A percentile compares a stretch with the other conserved stretches of the same genome.
Evolutionary conservation across 1,140 invertebrate species (phyloP).

Genomic region (Leptinotarsa undecemlineata): DNA sequence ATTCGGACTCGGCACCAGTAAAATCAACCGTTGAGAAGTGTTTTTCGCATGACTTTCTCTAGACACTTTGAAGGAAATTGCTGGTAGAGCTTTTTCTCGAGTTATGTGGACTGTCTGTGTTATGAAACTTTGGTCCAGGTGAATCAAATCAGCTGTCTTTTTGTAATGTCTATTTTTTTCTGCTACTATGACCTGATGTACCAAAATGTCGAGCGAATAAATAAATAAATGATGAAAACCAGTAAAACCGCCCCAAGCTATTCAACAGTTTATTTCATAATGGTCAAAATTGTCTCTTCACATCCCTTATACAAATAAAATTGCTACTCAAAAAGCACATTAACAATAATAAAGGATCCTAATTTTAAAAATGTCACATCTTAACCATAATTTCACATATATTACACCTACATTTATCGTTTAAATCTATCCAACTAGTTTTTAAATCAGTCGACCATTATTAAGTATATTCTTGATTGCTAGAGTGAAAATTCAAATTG

Average conservation of each 20-base stretch:
- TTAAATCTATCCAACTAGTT: constrained; percentile 11
- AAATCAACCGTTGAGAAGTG: no score
- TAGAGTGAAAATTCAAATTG: constrained; percentile 6
- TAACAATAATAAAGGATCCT: not conserved
- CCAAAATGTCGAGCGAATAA: no score
- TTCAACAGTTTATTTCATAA: constrained; percentile 1
- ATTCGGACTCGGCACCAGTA: no score
- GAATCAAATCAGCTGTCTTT: no score
- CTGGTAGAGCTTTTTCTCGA: no score
- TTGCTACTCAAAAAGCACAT: constrained; percentile 1
- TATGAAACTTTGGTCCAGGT: no score
- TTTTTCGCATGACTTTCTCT: no score
- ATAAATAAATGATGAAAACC: no score
- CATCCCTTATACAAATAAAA: constrained; percentile 11
- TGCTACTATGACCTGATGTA: no score
- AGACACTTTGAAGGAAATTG: no score
- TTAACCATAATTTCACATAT: constrained; percentile 13
- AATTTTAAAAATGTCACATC: constrained; percentile 11
- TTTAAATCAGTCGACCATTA: constrained; percentile 37
- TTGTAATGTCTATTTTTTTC: no score
- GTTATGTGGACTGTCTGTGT: no score
- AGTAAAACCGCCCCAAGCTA: not conserved
- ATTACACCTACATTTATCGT: not conserved
- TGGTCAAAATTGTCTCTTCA: constrained; percentile 5
- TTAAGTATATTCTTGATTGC: constrained; percentile 36